phyloP scores from a whole-genome alignment of 2,797 vertebrate species.

The Thunnus albacares region DNA sequence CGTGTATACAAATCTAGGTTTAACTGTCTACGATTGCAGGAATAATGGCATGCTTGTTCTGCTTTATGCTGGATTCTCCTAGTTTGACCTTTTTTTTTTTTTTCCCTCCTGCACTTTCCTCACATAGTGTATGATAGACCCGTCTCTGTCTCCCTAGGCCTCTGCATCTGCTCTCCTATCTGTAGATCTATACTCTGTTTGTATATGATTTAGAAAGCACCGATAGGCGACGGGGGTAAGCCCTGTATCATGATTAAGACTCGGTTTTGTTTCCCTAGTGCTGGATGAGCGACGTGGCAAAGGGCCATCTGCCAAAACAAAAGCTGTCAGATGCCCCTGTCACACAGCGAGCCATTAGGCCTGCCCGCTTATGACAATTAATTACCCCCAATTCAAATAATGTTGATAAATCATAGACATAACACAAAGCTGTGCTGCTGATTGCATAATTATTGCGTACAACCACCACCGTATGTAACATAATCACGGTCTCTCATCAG shows the following conservation, averaged over 20 bases:
- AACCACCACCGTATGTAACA: constrained; percentile 79
- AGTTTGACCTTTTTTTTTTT: constrained; percentile 24
- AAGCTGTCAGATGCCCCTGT: constrained; percentile 59
- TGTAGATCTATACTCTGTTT: constrained; percentile 60
- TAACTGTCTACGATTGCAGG: constrained; percentile 44
- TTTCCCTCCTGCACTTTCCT: not conserved
- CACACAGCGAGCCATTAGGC: constrained; percentile 61
- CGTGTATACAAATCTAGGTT: constrained; percentile 50
- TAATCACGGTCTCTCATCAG: constrained; percentile 83
- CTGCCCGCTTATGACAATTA: constrained; percentile 65
- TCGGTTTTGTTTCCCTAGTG: constrained; percentile 41
- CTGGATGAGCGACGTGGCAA: constrained; percentile 57
- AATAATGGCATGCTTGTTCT: constrained; percentile 21
- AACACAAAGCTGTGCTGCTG: constrained; percentile 76
- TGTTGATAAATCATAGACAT: constrained; percentile 75
- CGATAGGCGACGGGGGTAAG: constrained; percentile 33
- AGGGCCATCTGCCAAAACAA: constrained; percentile 75
- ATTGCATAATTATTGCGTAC: constrained; percentile 84
- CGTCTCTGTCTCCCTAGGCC: constrained; percentile 23
- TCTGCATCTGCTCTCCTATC: constrained; percentile 55
- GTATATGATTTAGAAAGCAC: constrained; percentile 51
- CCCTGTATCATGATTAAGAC: constrained; percentile 55
- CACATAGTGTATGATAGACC: constrained; percentile 14
- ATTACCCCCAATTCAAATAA: constrained; percentile 75
- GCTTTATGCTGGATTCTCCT: constrained; percentile 42